These are phyloP conservation scores for Borostomias antarcticus DNA, from an alignment of 2,797 vertebrate species.

Conservation along the genomic window DNA sequence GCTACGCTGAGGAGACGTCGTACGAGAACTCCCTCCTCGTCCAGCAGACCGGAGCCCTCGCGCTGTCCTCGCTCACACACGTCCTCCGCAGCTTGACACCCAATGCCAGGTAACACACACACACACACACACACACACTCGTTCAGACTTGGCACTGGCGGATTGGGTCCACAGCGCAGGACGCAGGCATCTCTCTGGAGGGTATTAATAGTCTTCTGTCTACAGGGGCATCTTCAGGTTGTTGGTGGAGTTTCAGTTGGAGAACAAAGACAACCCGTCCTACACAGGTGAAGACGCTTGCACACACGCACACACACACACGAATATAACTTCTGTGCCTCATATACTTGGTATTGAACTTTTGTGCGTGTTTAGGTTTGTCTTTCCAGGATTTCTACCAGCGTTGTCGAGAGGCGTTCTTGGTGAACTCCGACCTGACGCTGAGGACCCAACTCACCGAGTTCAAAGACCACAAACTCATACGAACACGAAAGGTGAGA, in stretches of 20 bases:
- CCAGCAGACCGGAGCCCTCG: constrained; percentile 90
- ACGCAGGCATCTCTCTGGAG: no score
- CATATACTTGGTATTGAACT: neutral
- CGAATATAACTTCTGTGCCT: neutral
- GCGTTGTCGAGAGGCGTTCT: constrained; percentile 93
- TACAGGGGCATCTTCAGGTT: constrained; percentile 94
- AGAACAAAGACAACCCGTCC: constrained; percentile 92
- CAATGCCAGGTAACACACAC: constrained; percentile 87
- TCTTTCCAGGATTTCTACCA: constrained; percentile 99
- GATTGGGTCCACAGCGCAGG: no score
- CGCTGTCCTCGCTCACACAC: constrained; percentile 91
- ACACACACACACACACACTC: neutral
- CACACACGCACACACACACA: neutral
- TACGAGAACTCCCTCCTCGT: constrained; percentile 96
- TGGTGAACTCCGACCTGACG: constrained; percentile 96
- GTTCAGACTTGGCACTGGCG: no score
- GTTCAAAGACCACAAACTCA: constrained; percentile 96
- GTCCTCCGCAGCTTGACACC: constrained; percentile 91
- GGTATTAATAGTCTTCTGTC: neutral
- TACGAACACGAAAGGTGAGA: constrained; percentile 89
- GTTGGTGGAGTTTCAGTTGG: constrained; percentile 90
- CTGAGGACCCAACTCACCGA: constrained; percentile 96
- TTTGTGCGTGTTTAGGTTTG: constrained; percentile 84
- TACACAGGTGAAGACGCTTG: constrained; percentile 77
- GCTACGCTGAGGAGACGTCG: constrained; percentile 93